A percentile compares a stretch with the other conserved stretches of the same genome.
Conservation (phyloP, 2,888 invertebrate genomes). For the Serripes groenlandicus region DNA sequence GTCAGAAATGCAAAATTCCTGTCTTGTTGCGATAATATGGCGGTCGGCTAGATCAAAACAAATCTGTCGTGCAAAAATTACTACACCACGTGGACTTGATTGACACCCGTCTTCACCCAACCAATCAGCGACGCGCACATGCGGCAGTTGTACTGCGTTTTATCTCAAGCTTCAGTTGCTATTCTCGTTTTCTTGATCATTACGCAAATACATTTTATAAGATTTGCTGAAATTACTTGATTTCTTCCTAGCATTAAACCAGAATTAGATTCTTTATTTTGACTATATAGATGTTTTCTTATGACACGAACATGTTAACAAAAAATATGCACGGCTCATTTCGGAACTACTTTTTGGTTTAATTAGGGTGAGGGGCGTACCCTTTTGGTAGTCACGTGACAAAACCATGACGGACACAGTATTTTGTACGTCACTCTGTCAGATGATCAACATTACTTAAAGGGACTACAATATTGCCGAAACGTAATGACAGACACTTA, state of each 20-base stretch:
- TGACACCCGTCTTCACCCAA: constrained; percentile 71
- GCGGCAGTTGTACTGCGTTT: constrained; percentile 8
- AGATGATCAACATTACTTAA: too few relatives aligned
- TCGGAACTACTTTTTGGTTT: constrained; percentile 3
- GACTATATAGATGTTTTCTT: too few relatives aligned
- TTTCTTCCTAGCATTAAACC: too few relatives aligned
- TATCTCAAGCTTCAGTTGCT: too few relatives aligned
- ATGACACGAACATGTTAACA: too few relatives aligned
- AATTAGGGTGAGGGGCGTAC: not conserved
- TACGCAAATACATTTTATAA: too few relatives aligned
- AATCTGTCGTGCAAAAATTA: constrained; percentile 73
- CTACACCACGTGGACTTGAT: constrained; percentile 83
- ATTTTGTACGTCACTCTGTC: not conserved
- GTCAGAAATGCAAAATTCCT: not conserved
- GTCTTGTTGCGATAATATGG: constrained; percentile 77
- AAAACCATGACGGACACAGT: not conserved
- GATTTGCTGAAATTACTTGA: too few relatives aligned
- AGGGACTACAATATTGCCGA: too few relatives aligned
- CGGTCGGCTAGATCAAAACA: constrained; percentile 84
- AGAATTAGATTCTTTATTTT: too few relatives aligned
- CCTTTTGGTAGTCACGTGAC: not conserved
- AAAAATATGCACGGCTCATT: too few relatives aligned
- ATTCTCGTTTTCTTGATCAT: too few relatives aligned
- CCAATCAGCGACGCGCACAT: constrained; percentile 71
- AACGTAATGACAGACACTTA: too few relatives aligned